Conservation (phyloP, 2,888 invertebrate genomes). For the Zele albiditarsus region DNA sequence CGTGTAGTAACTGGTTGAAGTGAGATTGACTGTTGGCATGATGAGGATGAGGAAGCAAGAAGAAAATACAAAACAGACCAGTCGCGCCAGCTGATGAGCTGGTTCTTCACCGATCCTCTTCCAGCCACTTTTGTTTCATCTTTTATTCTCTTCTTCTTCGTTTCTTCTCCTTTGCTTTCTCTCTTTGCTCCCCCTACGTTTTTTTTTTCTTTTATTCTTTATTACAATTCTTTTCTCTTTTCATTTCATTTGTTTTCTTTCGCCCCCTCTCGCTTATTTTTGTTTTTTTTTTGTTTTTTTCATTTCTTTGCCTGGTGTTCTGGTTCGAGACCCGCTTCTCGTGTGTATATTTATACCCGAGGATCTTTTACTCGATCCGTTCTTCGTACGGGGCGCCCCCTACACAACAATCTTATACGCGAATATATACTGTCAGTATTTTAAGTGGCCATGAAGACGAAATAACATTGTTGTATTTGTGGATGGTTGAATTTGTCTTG, state of each 20-base stretch:
- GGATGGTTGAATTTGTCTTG: not conserved
- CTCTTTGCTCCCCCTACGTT: constrained; percentile 28
- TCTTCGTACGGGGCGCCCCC: constrained; percentile 33
- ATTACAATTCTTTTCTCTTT: constrained; percentile 23
- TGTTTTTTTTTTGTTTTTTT: constrained; percentile 29
- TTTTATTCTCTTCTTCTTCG: constrained; percentile 59
- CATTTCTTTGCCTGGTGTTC: constrained; percentile 34
- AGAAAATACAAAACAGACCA: constrained; percentile 63
- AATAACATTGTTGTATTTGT: constrained; percentile 4
- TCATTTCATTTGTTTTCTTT: constrained; percentile 33
- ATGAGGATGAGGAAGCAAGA: constrained; percentile 45
- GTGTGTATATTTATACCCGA: constrained; percentile 64
- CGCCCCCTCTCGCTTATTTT: too few species aligned
- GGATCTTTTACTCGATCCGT: constrained; percentile 53
- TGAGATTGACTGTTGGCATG: constrained; percentile 22
- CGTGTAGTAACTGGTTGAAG: constrained; percentile 5
- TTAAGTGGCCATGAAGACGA: constrained; percentile 32
- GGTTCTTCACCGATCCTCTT: constrained; percentile 62
- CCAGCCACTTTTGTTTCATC: constrained; percentile 64
- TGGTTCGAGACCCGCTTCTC: constrained; percentile 40
- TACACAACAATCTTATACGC: constrained; percentile 42
- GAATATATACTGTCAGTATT: constrained; percentile 46
- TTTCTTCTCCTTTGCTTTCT: constrained; percentile 37
- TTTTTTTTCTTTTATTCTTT: constrained; percentile 15
- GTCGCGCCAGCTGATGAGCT: constrained; percentile 71